Evolutionary conservation across 2,113 vertebrate species (phyloP), one percentile per base, ranked within the genome.

Genomic region (Cheirogaleus medius): DNA sequence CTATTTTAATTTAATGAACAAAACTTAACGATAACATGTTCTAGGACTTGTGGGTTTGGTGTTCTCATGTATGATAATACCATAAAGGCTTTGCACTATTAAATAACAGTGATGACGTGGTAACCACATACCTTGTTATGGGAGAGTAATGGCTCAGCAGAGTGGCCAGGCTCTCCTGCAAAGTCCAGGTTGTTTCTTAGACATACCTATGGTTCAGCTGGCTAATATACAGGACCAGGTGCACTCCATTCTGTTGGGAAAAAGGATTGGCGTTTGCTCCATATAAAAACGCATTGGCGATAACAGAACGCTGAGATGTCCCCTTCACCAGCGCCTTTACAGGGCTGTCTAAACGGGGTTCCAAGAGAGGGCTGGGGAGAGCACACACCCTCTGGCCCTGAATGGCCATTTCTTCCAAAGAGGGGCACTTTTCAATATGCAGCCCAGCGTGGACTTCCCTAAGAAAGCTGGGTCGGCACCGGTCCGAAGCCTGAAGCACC

Each of bases 81-180:
- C 18, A 0, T 11, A 1, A 17, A 32, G 34, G 1, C 0, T 58
- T 58, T 66, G 37, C 21, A n/a, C 37, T 73, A 23, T 71, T 25
- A 25, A 6, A 13, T 1, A 21, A 60, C 15, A 29, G 49, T n/a
- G 25, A 73, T 97, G 95, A 78, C 44, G 42, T 88, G 74, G 87
- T 42, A 91, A 85, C 88, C 95, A 74, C 92, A 94, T 25, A 44
- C 85, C 83, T 90, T 94, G 88, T 77, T 77, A 80, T 96, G 81
- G 90, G 92, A 97, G 85, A 87, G 44, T 80, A 94, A 98, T 88
- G 9, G 15, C 94, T 97, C 81, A 93, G 34, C 63, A 11, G 87
- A 87, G 66, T 86, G 74, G 92, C 97, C 82, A 74, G 90, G 85
- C 60, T 32, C 76, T 4, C n/a, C 34, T n/a, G 34, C 12, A 18